These are phyloP conservation scores for Cinclus cinclus DNA, from an alignment of 2,113 vertebrate genomes.

Conservation along the genomic window DNA sequence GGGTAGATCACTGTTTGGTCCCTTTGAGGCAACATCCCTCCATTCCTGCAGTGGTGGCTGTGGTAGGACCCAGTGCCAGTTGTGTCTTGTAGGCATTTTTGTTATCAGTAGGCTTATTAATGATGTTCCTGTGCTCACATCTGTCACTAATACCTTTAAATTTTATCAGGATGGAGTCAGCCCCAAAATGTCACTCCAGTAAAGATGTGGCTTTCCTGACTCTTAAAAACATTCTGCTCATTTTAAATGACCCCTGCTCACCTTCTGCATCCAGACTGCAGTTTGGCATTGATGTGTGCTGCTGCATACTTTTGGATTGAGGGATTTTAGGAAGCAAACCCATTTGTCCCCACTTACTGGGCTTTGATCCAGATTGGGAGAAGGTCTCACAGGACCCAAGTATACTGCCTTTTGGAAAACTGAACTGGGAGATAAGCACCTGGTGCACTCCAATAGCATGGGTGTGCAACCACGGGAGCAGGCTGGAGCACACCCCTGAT, in stretches of 20 bases:
- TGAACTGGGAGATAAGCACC: neutral
- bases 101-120: neutral
- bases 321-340: neutral
- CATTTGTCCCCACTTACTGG: neutral
- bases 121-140: neutral
- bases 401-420: neutral
- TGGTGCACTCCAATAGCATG: neutral
- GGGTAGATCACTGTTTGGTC: neutral
- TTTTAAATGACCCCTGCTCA: neutral
- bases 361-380: neutral
- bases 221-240: neutral
- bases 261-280: neutral
- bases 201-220: fast-evolving
- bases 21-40: neutral
- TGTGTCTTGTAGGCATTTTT: neutral
- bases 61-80: neutral
- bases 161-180: neutral
- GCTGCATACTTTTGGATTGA: neutral
- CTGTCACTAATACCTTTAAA: neutral
- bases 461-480: fast-evolving
- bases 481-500: neutral
- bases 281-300: fast-evolving
- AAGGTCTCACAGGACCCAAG: neutral
- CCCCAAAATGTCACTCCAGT: neutral
- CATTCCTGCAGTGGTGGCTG: neutral